Base-by-base conservation (phyloP, 2,888 invertebrate species). In the Cheilosia vulpina region DNA sequence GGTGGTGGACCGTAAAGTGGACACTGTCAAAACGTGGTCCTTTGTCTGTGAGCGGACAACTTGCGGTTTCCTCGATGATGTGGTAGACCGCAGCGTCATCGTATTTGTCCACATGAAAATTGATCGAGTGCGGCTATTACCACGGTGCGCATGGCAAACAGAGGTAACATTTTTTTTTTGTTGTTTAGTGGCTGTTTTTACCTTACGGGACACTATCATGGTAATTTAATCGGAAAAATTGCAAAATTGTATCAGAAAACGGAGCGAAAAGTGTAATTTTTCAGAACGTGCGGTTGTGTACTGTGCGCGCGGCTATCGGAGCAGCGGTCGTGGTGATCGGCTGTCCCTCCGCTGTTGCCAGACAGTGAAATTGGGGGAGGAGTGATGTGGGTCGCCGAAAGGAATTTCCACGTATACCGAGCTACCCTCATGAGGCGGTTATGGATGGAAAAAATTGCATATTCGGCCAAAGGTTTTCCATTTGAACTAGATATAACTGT, bases 21-120 rank as follows among this genome's bases (percentile, higher is more conserved):
- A 73, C 73, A 43, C 63, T 79, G 69, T 83, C 83, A 79, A 73
- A 83, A 63, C 63, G 21, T 38, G 27, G 58, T 77, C 81, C 81
- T 77, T 82, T 76, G 81, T 80, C 68, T 76, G 43, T 15, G 15
- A 55, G n/a, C 27, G 58, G 53, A 53, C 38, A 52, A 53, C 38
- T 17, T 45, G 45, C 15, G 45, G 45, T 65, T 50, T 21, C 3
- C 52, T 45, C 68, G 68, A 69, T 73, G 78, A 78, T 68, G 72
- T 52, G 76, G 57, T 50, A 65, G 43, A 76, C 76, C 69, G 76
- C 69, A 66, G 60, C 82, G 66, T 79, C 69, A 69, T 76, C 76
- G 76, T 47, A 65, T 58, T 75, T 84, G 83, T 84, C 83, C 79
- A 75, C 79, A 84, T 65, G 79, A 79, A 79, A 69, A 75, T 79